Conservation (phyloP, 2,797 vertebrate genomes). For the Alectoris magna region DNA sequence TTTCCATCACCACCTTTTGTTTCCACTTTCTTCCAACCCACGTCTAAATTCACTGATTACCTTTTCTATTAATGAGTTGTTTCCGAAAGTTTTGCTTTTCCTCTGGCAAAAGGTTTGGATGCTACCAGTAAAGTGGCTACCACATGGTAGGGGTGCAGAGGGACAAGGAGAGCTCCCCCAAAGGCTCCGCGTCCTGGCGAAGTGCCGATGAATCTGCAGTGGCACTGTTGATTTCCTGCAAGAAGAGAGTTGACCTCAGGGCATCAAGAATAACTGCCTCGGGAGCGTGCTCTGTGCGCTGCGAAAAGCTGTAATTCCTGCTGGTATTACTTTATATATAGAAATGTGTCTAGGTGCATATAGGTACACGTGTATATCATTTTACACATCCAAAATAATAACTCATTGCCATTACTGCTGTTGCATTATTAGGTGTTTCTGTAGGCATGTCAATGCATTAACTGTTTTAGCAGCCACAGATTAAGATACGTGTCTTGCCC, state of each 20-base stretch:
- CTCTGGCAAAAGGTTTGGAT: neutral
- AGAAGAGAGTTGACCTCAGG: neutral
- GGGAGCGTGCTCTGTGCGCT: neutral
- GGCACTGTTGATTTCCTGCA: neutral
- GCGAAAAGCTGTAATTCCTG: neutral
- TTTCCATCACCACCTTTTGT: neutral
- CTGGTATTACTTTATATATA: neutral
- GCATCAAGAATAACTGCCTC: neutral
- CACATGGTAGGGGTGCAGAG: fast-evolving
- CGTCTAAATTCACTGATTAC: neutral
- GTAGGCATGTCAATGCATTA: neutral
- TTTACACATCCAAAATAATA: neutral
- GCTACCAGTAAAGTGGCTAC: neutral
- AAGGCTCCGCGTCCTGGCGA: neutral
- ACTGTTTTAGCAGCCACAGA: neutral
- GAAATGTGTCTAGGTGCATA: neutral
- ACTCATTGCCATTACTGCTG: neutral
- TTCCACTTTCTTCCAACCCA: neutral
- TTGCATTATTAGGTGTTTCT: neutral
- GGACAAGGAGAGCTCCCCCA: neutral
- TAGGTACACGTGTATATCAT: neutral
- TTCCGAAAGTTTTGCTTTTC: neutral
- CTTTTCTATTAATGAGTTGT: neutral
- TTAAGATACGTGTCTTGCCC: neutral
- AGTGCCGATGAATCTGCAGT: neutral